phyloP scores from a whole-genome alignment of 2,888 invertebrate species.

The Lithodes maja region DNA sequence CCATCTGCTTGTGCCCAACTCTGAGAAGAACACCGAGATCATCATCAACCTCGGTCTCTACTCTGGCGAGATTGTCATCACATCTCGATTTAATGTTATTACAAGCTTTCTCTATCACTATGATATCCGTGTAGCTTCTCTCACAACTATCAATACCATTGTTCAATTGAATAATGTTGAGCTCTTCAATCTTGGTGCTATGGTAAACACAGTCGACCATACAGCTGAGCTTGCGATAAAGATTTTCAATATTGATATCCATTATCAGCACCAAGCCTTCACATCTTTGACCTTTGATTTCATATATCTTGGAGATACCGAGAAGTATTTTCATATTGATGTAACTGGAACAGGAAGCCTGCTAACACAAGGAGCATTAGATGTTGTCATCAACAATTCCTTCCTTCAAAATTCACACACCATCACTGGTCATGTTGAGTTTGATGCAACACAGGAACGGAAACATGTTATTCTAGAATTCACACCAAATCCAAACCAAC shows the following conservation, averaged over 20 bases:
- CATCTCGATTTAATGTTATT: slow-evolving; percentile 44
- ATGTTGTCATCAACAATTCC: slow-evolving; percentile 52
- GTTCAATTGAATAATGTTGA: slow-evolving; percentile 48
- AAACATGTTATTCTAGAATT: slow-evolving; percentile 56
- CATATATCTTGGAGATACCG: slow-evolving; percentile 2
- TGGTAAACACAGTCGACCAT: slow-evolving; percentile 50
- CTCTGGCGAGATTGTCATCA: slow-evolving; percentile 44
- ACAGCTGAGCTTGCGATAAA: slow-evolving; percentile 7
- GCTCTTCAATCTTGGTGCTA: slow-evolving; percentile 39
- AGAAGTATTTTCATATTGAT: slow-evolving; percentile 49
- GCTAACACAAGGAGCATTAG: slow-evolving; percentile 39
- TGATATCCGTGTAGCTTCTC: neutral
- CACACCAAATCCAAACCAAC: slow-evolving; percentile 2
- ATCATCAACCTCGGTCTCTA: slow-evolving; percentile 21
- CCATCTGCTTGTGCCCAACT: slow-evolving; percentile 57
- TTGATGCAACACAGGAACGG: slow-evolving; percentile 40
- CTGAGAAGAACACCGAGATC: slow-evolving; percentile 50
- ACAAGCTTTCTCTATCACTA: slow-evolving; percentile 33
- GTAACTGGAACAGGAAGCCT: slow-evolving; percentile 44
- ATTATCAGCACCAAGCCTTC: slow-evolving; percentile 39
- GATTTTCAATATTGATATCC: slow-evolving; percentile 27
- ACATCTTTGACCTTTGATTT: slow-evolving; percentile 42
- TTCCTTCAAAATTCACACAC: slow-evolving; percentile 49
- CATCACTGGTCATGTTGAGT: slow-evolving; percentile 36
- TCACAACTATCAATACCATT: slow-evolving; percentile 10